Base-by-base conservation (phyloP, 1,140 invertebrate species). In the Euwallacea fornicatus region DNA sequence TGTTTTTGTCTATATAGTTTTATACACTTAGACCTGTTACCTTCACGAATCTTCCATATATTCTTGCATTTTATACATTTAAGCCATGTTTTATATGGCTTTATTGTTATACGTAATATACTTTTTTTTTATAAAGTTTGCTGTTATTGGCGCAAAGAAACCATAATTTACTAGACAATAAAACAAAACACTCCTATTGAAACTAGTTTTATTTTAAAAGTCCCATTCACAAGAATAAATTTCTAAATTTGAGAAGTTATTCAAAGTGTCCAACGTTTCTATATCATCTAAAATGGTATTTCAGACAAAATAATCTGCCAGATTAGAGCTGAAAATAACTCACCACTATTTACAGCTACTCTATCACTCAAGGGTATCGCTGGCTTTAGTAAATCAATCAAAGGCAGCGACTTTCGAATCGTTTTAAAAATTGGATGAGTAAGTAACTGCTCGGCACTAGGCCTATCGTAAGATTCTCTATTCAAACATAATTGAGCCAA, bases 371-470 rank as follows among this genome's bases (percentile, higher is more conserved):
- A 81, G 33, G 86, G 84, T 70, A 83, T 81, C 15, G 86, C 84
- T 68, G 82, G 83, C 63, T 85, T 83, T 42, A 88, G 76, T 66
- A 86, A 80, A 66, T 84, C 83, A 0, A 82, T 80, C 55, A 87
- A 76, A 46, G 78, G 77, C 59, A 77, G 69, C 11, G 80, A 76
- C 68, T 78, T 83, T 58, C 76, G 78, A 56, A 83, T 84, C 71
- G 89, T 87, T 80, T 93, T 93, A 76, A 94, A 91, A 81, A 94
- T 93, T 7, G 86, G 82, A 79, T 95, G 92, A 62, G 82, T 85
- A 15, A 93, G 80, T 50, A 94, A 80, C 75, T 90, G 86, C 2
- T 80, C 78, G n/a, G 88, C 84, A 42, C 85, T 83, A 66, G 90
- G 91, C 72, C 92, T 83, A 73, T 85, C 83, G 7, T 80, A 80